phyloP scores from a whole-genome alignment of 2,888 invertebrate species.

The Micropterix aruncella region DNA sequence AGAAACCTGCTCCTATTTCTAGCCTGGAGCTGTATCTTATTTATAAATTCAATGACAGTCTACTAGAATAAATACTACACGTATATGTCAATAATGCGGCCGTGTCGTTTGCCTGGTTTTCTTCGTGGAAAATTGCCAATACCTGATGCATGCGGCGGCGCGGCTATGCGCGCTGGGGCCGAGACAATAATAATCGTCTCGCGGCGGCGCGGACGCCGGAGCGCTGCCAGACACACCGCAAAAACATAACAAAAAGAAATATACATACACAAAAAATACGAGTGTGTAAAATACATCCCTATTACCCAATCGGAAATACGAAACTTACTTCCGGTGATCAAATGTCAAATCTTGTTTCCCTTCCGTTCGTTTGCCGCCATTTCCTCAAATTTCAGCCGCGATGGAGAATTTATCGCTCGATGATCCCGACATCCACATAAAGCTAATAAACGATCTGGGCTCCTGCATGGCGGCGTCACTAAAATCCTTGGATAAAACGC shows the following conservation, averaged over 20 bases:
- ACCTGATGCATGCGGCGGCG: not conserved
- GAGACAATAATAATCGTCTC: not conserved
- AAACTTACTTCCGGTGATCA: too few species aligned
- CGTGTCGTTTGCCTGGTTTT: not conserved
- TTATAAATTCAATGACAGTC: slow-evolving; percentile 44
- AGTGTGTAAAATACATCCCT: too few species aligned
- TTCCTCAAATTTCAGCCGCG: too few species aligned
- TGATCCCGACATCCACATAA: not conserved
- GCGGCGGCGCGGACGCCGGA: not conserved
- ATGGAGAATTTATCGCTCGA: too few species aligned
- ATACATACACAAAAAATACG: too few species aligned
- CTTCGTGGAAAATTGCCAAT: not conserved
- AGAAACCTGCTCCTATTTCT: slow-evolving; percentile 44
- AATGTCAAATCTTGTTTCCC: too few species aligned
- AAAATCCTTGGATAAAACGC: not conserved
- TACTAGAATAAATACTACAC: not conserved
- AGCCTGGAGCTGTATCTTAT: slow-evolving; percentile 36
- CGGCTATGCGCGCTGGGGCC: too few species aligned
- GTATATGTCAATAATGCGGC: not conserved
- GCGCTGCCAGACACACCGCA: not conserved
- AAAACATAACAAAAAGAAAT: too few species aligned
- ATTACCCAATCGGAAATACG: too few species aligned
- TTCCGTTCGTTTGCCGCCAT: too few species aligned
- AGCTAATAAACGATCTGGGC: not conserved
- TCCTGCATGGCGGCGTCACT: not conserved